Conservation (phyloP, 2,888 invertebrate genomes). For the Enchytraeus crypticus region DNA sequence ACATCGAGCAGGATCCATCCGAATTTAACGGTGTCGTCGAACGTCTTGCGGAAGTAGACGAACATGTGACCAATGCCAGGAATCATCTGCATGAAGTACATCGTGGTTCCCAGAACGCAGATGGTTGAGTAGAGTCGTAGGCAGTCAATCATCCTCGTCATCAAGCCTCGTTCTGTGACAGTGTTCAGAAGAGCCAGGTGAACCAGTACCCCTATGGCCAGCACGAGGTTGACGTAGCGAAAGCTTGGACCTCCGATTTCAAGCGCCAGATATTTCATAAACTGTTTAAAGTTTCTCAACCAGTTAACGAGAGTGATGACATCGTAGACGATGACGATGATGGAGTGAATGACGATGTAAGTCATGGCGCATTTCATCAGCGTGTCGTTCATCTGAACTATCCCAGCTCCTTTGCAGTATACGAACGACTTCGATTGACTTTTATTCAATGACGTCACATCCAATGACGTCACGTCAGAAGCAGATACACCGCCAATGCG, state of each 20-base stretch:
- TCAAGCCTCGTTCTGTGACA: not conserved
- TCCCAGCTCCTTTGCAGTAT: not conserved
- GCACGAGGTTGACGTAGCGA: not conserved
- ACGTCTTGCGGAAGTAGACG: not conserved
- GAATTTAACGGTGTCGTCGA: not conserved
- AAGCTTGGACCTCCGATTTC: not conserved
- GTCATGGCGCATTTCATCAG: not conserved
- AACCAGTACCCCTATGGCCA: not conserved
- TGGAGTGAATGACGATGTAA: not conserved
- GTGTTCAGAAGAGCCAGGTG: not conserved
- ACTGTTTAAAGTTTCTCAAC: not conserved
- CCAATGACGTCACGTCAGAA: not conserved
- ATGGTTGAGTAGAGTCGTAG: not conserved
- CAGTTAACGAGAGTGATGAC: not conserved
- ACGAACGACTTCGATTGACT: not conserved
- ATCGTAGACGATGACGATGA: not conserved
- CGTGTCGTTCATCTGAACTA: not conserved
- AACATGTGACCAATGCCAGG: conserved; percentile 1
- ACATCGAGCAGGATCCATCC: not conserved
- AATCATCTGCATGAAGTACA: not conserved
- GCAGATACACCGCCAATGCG: not conserved
- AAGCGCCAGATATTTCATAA: not conserved
- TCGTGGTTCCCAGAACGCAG: not conserved
- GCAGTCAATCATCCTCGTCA: not conserved
- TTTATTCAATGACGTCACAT: too few species aligned